Base-by-base conservation (phyloP, 2,113 vertebrate species). In the Saccopteryx leptura region DNA sequence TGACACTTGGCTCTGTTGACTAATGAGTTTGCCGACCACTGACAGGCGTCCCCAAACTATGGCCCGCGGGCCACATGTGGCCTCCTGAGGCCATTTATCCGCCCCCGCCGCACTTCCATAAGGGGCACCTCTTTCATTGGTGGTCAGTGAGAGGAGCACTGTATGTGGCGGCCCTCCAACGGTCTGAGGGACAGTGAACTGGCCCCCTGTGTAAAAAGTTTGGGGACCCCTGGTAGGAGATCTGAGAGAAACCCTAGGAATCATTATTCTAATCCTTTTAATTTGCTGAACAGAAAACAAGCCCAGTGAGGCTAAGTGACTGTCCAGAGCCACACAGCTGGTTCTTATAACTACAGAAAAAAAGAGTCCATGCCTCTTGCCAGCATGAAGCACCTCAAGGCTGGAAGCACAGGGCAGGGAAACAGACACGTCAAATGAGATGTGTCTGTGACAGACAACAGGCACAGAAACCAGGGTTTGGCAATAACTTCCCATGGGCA, bases 361-460 rank as follows among this genome's bases (percentile, higher is more conserved):
- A 11, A 75, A 14, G 21, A 31, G 18, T 74, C 69, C 39, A 7
- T 2, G 24, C 52, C 9, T 52, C 24, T 24, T 66, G 23, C 56
- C 48, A 85, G 65, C 7, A 0, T 15, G 21, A 61, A 39, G 54
- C 5, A 18, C 63, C 63, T 65, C 63, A 3, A 61, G n/a, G 54
- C 9, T 33, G 18, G 5, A 28, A 50, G 79, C 78, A 56, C 69
- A 79, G 63, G 19, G 28, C 78, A 56, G n/a, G 17, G 14, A 54
- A 90, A 56, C 28, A 71, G 21, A 0, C 0, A 0, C 1, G 33
- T 19, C 7, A 26, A 24, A 63, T 24, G 7, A 76, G 4, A 19
- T 1, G 4, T 24, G 48, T 9, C 61, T 6, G 0, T 1, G 9
- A 61, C 14, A 19, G 18, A 39, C 0, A 2, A 18, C 46, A 71